Evolutionary conservation across 2,113 vertebrate genomes (phyloP).

Genomic region (Sinocyclocheilus rhinocerous): DNA sequence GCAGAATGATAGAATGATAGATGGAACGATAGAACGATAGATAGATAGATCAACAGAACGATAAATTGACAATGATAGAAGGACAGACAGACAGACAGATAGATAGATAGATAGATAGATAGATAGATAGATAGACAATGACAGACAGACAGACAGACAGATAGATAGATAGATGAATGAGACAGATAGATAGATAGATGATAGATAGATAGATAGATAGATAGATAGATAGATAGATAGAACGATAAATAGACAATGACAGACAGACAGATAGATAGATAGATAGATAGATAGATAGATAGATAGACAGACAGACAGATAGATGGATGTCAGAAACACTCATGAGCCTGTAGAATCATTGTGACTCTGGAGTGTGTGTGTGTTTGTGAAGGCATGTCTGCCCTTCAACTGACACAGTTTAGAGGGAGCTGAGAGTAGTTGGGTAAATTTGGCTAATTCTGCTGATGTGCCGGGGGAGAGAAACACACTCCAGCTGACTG

Average conservation of each 20-base stretch:
- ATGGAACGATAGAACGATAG: not conserved
- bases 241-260: not conserved
- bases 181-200: not conserved
- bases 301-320: no score
- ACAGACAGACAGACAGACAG: not conserved
- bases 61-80: not conserved
- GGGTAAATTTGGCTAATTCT: conserved; percentile 54
- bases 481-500: conserved; percentile 52
- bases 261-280: not conserved
- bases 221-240: not conserved
- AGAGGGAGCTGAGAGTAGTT: conserved; percentile 38
- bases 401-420: conserved; percentile 56
- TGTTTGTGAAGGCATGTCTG: conserved; percentile 26
- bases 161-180: no score
- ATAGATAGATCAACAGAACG: not conserved
- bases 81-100: not conserved
- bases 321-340: not conserved
- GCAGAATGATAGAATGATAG: not conserved
- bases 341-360: not conserved
- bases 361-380: not conserved
- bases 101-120: not conserved
- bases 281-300: no score
- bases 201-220: not conserved
- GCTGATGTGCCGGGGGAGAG: conserved; percentile 50
- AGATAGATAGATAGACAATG: not conserved